These are phyloP conservation scores for Sarcophaga bullata DNA, from an alignment of 1,140 invertebrate genomes.

Conservation along the genomic window DNA sequence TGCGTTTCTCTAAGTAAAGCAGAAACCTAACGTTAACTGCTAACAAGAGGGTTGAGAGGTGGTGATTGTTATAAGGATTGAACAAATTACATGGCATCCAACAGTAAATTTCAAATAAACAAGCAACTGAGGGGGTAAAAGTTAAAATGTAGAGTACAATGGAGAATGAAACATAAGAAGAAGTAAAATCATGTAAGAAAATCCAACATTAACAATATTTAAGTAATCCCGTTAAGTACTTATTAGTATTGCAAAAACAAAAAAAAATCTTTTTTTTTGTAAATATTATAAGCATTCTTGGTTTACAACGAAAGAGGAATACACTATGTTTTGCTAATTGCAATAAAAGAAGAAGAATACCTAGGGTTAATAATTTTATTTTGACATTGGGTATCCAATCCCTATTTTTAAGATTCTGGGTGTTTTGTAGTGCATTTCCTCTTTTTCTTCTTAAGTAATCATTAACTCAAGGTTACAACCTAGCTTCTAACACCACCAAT, in stretches of 20 bases:
- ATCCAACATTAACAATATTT: too few species aligned
- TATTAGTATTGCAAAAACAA: background rate
- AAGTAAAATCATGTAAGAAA: background rate
- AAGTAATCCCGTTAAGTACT: background rate
- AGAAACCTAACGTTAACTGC: background rate
- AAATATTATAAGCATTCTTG: background rate
- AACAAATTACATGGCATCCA: conserved; percentile 18
- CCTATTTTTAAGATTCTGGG: too few species aligned
- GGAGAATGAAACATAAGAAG: background rate
- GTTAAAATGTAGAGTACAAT: background rate
- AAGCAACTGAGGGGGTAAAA: background rate
- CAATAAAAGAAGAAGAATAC: too few species aligned
- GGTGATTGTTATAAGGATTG: background rate
- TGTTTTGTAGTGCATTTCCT: too few species aligned
- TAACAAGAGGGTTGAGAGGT: background rate
- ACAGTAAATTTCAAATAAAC: conserved; percentile 10
- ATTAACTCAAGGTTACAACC: too few species aligned
- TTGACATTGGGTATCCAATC: too few species aligned
- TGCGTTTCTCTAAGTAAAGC: background rate
- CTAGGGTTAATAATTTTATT: too few species aligned
- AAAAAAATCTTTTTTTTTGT: background rate
- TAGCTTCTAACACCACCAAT: too few species aligned
- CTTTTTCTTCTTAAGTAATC: too few species aligned
- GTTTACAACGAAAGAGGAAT: too few species aligned
- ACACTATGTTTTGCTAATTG: too few species aligned